Percentiles rank a stretch among this genome's conserved stretches.
Conservation (phyloP, 2,888 invertebrate genomes). For the Acanthoscelides obtectus region DNA sequence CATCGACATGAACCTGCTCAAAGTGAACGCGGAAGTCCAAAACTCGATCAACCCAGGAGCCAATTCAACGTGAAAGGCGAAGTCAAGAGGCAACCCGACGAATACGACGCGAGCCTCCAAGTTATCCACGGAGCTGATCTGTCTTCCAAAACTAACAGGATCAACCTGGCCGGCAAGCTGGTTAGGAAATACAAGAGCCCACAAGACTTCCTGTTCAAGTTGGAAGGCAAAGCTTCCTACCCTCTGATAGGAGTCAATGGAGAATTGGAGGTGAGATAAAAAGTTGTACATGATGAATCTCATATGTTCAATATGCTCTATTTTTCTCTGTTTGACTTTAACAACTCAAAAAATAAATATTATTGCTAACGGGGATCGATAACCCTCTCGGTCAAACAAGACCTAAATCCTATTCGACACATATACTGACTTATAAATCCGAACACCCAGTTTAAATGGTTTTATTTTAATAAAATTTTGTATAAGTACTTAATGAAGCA, state of each 20-base stretch:
- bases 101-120: slow-evolving; percentile 35
- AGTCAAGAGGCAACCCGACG: slow-evolving; percentile 19
- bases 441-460: too few relatives aligned
- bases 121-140: slow-evolving; percentile 61
- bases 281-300: too few relatives aligned
- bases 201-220: slow-evolving; percentile 49
- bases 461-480: too few relatives aligned
- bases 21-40: slow-evolving; percentile 50
- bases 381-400: too few relatives aligned
- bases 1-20: slow-evolving; percentile 45
- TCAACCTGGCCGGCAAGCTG: slow-evolving; percentile 45
- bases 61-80: slow-evolving; percentile 59
- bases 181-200: slow-evolving; percentile 36
- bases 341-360: too few relatives aligned
- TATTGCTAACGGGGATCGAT: too few relatives aligned
- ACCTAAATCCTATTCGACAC: too few relatives aligned
- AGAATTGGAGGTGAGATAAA: slow-evolving; percentile 45
- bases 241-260: slow-evolving; percentile 51
- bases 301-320: too few relatives aligned
- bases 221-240: slow-evolving; percentile 55
- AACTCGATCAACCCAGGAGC: slow-evolving; percentile 58
- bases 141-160: slow-evolving; percentile 52
- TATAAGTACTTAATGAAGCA: too few relatives aligned
- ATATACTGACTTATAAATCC: too few relatives aligned
- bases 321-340: too few relatives aligned